These are phyloP conservation scores for Crenuchus spilurus DNA, from an alignment of 2,797 vertebrate genomes.

Conservation along the genomic window DNA sequence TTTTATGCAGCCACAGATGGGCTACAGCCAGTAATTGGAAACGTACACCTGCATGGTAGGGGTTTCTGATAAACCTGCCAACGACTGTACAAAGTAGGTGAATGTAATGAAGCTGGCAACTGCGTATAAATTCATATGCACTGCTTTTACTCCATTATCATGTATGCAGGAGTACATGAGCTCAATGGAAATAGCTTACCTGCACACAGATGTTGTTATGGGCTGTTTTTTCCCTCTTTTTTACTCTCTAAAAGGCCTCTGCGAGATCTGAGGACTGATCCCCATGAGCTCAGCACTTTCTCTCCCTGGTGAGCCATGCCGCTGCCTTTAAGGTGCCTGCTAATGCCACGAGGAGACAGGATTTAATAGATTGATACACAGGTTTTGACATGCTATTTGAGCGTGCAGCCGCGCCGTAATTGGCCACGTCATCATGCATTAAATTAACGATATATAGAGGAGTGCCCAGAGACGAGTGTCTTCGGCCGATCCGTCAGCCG, in stretches of 20 bases:
- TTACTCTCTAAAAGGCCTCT: slow-evolving; percentile 68
- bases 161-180: slow-evolving; percentile 25
- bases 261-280: slow-evolving; percentile 75
- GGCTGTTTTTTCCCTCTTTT: slow-evolving; percentile 33
- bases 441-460: slow-evolving; percentile 89
- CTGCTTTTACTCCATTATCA: slow-evolving; percentile 34
- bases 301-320: slow-evolving; percentile 53
- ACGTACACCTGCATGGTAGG: not conserved
- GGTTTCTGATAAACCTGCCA: not conserved
- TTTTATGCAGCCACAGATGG: not conserved
- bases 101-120: not conserved
- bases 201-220: slow-evolving; percentile 53
- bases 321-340: slow-evolving; percentile 80
- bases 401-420: slow-evolving; percentile 87
- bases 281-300: slow-evolving; percentile 82
- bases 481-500: slow-evolving; percentile 85
- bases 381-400: slow-evolving; percentile 95
- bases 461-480: slow-evolving; percentile 91
- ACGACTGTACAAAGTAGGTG: not conserved
- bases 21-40: not conserved
- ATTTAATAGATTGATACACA: slow-evolving; percentile 92
- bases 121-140: slow-evolving; percentile 4
- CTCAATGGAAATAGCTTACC: slow-evolving; percentile 50
- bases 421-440: slow-evolving; percentile 91
- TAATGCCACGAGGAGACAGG: slow-evolving; percentile 82